Conservation (phyloP, 2,797 vertebrate species). For the Aulostomus chinensis region DNA sequence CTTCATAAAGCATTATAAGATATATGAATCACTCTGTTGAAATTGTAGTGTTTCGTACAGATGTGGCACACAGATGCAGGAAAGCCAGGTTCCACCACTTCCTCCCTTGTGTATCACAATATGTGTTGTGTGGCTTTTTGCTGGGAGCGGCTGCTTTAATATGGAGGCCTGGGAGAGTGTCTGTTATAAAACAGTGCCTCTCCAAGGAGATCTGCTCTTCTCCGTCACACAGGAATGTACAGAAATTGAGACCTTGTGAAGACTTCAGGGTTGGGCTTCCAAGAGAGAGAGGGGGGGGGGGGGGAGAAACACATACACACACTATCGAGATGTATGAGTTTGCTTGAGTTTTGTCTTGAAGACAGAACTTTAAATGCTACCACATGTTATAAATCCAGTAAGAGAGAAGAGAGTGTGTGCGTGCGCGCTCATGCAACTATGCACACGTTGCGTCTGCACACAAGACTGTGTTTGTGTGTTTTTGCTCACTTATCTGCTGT, state of each 20-base stretch:
- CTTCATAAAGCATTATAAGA: too few species aligned
- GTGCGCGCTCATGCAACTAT: constrained; percentile 44
- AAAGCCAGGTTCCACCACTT: constrained; percentile 10
- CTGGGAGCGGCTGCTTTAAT: constrained; percentile 32
- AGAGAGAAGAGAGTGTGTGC: constrained; percentile 17
- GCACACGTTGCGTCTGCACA: too few species aligned
- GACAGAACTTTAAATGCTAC: constrained; percentile 67
- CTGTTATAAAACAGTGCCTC: constrained; percentile 62
- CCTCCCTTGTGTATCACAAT: not conserved
- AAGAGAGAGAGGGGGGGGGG: constrained; percentile 36
- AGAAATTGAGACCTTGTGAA: constrained; percentile 58
- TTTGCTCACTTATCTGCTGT: constrained; percentile 11
- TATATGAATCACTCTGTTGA: too few species aligned
- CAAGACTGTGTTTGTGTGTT: constrained; percentile 23
- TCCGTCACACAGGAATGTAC: constrained; percentile 57
- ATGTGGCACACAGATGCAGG: too few species aligned
- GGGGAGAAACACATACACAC: constrained; percentile 9
- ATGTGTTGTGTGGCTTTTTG: constrained; percentile 21
- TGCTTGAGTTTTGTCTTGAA: constrained; percentile 48
- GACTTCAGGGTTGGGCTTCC: constrained; percentile 44
- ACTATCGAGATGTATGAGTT: constrained; percentile 2
- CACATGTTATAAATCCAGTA: constrained; percentile 65
- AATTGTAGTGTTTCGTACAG: too few species aligned
- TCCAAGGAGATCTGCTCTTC: constrained; percentile 61
- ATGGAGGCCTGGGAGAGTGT: constrained; percentile 33